Percentiles rank a stretch among this genome's conserved stretches.
phyloP scores from a whole-genome alignment of 2,113 vertebrate genomes.

The Actenoides hombroni region DNA sequence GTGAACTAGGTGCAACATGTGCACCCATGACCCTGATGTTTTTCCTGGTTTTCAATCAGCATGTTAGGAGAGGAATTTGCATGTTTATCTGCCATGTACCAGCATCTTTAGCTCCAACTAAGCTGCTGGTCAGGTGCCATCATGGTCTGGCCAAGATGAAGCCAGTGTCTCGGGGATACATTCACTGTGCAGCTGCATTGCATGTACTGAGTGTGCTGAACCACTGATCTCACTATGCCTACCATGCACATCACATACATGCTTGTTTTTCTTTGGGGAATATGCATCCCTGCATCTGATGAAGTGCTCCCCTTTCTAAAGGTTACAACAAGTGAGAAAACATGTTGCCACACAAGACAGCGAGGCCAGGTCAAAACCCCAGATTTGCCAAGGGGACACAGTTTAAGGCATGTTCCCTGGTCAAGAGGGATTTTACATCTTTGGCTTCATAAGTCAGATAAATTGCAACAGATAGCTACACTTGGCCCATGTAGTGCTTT shows the following conservation, averaged over 20 bases:
- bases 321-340: not conserved
- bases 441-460: not conserved
- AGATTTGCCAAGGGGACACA: not conserved
- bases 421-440: not conserved
- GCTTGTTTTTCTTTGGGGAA: not conserved
- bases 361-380: not conserved
- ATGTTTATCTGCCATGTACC: not conserved
- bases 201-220: not conserved
- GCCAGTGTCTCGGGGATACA: not conserved
- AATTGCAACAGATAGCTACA: not conserved
- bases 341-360: not conserved
- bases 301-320: not conserved
- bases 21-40: not conserved
- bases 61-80: not conserved
- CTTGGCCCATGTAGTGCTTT: not conserved
- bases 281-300: not conserved
- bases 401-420: not conserved
- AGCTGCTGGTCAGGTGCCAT: not conserved
- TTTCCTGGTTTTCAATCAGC: not conserved
- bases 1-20: not conserved
- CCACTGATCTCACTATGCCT: not conserved
- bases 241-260: rapidly evolving
- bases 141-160: not conserved
- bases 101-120: not conserved
- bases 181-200: not conserved